phyloP scores from a whole-genome alignment of 2,888 invertebrate genomes.

The Caenorhabditis doughertyi region DNA sequence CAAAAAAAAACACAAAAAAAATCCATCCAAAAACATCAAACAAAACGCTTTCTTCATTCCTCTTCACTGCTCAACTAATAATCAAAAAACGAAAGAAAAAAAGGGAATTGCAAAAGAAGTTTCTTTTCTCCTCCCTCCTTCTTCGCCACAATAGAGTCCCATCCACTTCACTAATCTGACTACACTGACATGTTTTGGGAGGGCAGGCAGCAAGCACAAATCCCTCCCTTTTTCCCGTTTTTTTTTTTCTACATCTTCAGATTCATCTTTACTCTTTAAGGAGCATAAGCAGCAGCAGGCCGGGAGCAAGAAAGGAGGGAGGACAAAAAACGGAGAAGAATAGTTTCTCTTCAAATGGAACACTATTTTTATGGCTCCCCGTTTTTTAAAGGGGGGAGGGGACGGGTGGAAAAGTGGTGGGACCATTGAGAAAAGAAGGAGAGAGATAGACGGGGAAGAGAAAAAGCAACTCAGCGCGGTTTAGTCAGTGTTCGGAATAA shows the following conservation, averaged over 20 bases:
- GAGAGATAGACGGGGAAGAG: background rate
- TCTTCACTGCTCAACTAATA: conserved; percentile 7
- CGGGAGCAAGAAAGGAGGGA: background rate
- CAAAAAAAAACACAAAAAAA: too few relatives aligned
- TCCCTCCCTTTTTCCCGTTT: background rate
- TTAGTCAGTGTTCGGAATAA: background rate
- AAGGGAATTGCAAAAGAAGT: conserved; percentile 2
- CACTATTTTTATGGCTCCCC: conserved; percentile 14
- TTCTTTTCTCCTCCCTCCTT: background rate
- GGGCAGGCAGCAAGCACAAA: background rate
- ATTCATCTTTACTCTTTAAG: conserved; percentile 47
- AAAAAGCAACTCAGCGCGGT: background rate
- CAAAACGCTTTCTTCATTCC: too few relatives aligned
- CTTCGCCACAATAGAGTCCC: conserved; percentile 13
- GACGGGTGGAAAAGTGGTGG: background rate
- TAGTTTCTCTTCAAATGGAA: conserved; percentile 11
- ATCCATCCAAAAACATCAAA: background rate
- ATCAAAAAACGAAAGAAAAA: background rate
- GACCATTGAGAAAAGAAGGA: conserved; percentile 19
- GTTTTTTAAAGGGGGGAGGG: background rate
- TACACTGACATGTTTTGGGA: conserved; percentile 27
- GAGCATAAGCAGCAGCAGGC: conserved; percentile 9
- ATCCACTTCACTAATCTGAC: conserved; percentile 44
- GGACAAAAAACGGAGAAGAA: background rate
- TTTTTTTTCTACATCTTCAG: conserved; percentile 27